Evolutionary conservation across 2,113 vertebrate genomes (phyloP).

Genomic region (Sakesphorus luctuosus): DNA sequence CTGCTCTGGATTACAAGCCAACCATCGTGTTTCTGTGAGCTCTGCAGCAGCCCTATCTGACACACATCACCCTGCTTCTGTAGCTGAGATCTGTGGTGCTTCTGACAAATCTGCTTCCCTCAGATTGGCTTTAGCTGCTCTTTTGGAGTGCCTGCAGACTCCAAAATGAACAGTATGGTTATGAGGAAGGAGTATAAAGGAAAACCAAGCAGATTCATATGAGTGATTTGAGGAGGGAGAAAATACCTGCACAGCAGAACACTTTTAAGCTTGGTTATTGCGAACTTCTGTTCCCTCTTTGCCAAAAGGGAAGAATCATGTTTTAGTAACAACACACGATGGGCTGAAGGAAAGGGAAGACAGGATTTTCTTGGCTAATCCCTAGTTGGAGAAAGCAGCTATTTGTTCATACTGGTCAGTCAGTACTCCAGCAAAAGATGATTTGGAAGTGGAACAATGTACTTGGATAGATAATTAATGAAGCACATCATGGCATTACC

Average conservation of each 20-base stretch:
- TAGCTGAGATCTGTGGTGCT: background rate
- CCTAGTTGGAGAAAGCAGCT: background rate
- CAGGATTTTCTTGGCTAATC: background rate
- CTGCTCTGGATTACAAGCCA: background rate
- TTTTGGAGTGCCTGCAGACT: background rate
- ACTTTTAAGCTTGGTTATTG: background rate
- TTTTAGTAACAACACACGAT: background rate
- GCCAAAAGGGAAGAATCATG: background rate
- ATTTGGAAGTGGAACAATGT: background rate
- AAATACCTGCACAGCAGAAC: background rate
- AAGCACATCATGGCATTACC: background rate
- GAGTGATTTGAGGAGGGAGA: background rate
- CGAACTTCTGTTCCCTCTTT: background rate
- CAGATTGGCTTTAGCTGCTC: background rate
- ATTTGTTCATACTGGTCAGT: background rate
- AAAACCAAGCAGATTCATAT: background rate
- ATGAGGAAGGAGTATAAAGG: background rate
- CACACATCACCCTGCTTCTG: background rate
- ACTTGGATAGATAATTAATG: background rate
- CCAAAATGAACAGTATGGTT: background rate
- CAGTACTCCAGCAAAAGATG: background rate
- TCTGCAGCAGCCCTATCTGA: background rate
- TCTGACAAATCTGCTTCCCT: background rate
- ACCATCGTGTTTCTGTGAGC: background rate
- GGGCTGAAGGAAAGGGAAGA: background rate